Evolutionary conservation across 2,797 vertebrate species (phyloP), one percentile per base, ranked within the genome.

Genomic region (Eleutherodactylus coqui): DNA sequence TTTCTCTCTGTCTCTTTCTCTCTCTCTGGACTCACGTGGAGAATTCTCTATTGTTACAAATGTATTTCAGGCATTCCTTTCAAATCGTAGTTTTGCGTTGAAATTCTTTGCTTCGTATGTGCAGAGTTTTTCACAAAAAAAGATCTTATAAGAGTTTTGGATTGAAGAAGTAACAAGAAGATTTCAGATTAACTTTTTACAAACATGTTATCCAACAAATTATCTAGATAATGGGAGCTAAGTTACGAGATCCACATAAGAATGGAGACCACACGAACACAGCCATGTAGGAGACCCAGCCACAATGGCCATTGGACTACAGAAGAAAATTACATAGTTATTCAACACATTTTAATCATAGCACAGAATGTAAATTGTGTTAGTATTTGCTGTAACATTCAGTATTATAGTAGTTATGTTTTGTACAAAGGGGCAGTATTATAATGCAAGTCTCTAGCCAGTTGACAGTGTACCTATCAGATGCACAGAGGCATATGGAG

Each of bases 1-100:
- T 14, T 27, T n/a, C 53, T 32, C 34, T 43, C 11, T 17, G 49
- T 32, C 49, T 16, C 38, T n/a, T 36, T 32, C 34, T 43, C 11
- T 17, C 62, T 32, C 49, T 16, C 38, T 1, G 84, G 49, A 69
- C 45, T 27, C 75, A 78, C 60, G 51, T 19, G 64, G 83, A 38
- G 81, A 14, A 36, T 43, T 34, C n/a, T 70, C 49, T 53, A 85
- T 85, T 79, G 49, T 85, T 85, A 47, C 38, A 47, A 85, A 79
- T 79, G 41, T 62, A 73, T 79, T 85, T 79, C 45, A 38, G 47
- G 29, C 2, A 0, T 72, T 58, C 16, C 41, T 79, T 69, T 58
- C 36, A 62, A 32, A 47, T 76, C 10, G n/a, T 24, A 14, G 9
- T 21, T 58, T 55, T 29, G 32, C 24, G 43, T 36, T 73, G 16